Evolutionary conservation across 2,113 vertebrate genomes (phyloP).

Genomic region (Pampusana beccarii): DNA sequence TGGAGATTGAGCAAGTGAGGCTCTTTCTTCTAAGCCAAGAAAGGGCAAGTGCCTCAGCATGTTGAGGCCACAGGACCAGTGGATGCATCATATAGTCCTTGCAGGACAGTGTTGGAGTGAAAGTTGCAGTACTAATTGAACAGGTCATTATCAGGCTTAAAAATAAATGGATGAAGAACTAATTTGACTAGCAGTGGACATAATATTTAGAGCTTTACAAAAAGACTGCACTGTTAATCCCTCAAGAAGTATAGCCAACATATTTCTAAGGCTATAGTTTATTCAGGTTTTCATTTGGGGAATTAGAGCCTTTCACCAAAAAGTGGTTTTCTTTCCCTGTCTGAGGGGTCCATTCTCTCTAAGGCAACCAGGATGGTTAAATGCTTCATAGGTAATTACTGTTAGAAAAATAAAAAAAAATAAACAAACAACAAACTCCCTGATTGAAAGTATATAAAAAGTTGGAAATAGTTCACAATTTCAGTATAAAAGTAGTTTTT

Average conservation of each 20-base stretch:
- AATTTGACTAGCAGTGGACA: background rate
- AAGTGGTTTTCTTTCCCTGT: background rate
- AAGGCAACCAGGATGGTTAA: background rate
- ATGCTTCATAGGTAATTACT: background rate
- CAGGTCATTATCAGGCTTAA: background rate
- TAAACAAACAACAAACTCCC: too few relatives aligned
- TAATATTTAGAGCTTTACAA: background rate
- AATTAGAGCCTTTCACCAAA: background rate
- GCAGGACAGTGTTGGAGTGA: rapidly evolving
- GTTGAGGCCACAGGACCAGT: background rate
- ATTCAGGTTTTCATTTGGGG: background rate
- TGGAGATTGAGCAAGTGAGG: background rate
- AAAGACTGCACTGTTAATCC: background rate
- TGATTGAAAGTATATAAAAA: background rate
- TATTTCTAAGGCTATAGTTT: background rate
- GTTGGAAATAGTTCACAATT: background rate
- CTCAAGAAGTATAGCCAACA: background rate
- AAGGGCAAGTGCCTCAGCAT: rapidly evolving
- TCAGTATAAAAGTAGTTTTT: background rate
- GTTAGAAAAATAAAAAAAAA: background rate
- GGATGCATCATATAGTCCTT: background rate
- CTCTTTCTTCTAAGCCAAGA: background rate
- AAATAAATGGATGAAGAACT: background rate
- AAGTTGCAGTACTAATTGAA: background rate
- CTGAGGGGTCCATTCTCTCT: background rate